phyloP scores from a whole-genome alignment of 2,797 vertebrate genomes.

The Sebastes hubbsi region DNA sequence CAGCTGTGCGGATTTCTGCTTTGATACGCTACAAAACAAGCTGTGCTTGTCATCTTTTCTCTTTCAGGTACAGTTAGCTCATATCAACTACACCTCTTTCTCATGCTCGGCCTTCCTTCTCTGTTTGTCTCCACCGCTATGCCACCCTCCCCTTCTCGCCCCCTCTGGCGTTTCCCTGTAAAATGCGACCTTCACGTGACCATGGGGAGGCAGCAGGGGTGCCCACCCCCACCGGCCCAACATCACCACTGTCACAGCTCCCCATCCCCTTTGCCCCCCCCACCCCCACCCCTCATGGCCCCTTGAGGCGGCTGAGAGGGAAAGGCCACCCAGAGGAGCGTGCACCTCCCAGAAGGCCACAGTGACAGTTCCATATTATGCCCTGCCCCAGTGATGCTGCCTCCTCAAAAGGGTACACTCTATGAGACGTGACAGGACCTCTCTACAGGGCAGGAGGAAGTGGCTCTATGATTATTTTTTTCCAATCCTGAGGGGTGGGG shows the following conservation, averaged over 20 bases:
- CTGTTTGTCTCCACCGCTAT: conserved; percentile 54
- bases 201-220: conserved; percentile 77
- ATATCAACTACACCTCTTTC: conserved; percentile 37
- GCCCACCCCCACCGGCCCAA: conserved; percentile 68
- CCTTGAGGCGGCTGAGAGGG: conserved; percentile 77
- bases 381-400: conserved; percentile 76
- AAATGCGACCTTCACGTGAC: conserved; percentile 83
- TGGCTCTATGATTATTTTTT: conserved; percentile 53
- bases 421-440: conserved; percentile 85
- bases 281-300: conserved; percentile 44
- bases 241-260: conserved; percentile 36
- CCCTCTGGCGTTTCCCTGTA: conserved; percentile 78
- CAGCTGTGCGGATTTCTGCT: conserved; percentile 34
- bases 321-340: conserved; percentile 84
- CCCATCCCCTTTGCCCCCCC: conserved; percentile 43
- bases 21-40: conserved; percentile 28
- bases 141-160: conserved; percentile 60
- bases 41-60: background rate
- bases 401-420: conserved; percentile 77
- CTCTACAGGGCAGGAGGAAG: conserved; percentile 80
- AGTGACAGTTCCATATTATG: conserved; percentile 81
- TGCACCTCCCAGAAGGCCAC: conserved; percentile 83
- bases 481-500: conserved; percentile 32
- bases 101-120: conserved; percentile 44
- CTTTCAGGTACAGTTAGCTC: conserved; percentile 52